Base-by-base conservation (phyloP, 2,797 vertebrate genomes). In the Acrossocheilus wenchowensis region DNA sequence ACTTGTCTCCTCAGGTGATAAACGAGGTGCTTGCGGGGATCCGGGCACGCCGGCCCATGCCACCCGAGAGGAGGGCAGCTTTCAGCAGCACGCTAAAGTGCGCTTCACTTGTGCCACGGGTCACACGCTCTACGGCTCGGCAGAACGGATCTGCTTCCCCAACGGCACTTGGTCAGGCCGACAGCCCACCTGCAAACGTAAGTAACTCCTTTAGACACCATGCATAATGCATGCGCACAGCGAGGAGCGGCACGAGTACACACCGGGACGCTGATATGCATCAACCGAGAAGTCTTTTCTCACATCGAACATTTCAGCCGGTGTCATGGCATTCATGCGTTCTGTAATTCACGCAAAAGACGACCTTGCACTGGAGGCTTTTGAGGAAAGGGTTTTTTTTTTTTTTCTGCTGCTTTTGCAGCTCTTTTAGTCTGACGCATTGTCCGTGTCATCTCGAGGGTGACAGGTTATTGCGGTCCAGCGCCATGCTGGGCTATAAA, bases 131-230 rank as follows among this genome's bases (percentile, higher is more conserved):
- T 96, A 98, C 54, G 98, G 98, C 54, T 98, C 98, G 5, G 96
- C 97, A 72, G 97, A 98, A 94, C 96, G 98, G 89, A 97, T 95
- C 26, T 99, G 98, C 92, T 95, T 98, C 90, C 94, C 96, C 91
- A 99, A 99, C 68, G 97, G 97, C 88, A 98, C 97, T 23, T 99
- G 98, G 98, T 98, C 97, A 1, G 98, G 98, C 90, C 95, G 91
- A 82, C 98, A 99, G 87, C 97, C 98, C 3, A 98, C 98, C 93
- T 99, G 98, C 94, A 98, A 98, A 96, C 96, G 98, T 99, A 96
- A 95, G 92, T 78, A 62, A 36, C 84, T 48, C 30, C 26, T 84
- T 82, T 74, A n/a, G 64, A 34, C 3, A 3, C 6, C 81, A 79
- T 87, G 74, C 84, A 84, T 82, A 73, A 48, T n/a, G 30, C 50